phyloP scores from a whole-genome alignment of 1,140 invertebrate species.

The Procambarus virginalis region DNA sequence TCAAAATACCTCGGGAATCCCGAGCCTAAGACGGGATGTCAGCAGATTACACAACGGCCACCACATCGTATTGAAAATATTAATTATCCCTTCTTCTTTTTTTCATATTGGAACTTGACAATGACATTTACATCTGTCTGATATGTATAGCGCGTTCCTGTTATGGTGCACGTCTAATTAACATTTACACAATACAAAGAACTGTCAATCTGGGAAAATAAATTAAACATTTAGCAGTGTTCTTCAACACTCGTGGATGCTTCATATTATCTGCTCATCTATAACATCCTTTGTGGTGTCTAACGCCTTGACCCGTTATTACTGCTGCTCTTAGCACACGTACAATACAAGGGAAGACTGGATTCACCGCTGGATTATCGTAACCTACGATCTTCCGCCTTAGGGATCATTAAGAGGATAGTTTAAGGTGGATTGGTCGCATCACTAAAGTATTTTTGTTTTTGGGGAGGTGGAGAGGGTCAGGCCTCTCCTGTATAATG shows the following conservation, averaged over 20 bases:
- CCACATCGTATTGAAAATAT: constrained; percentile 10
- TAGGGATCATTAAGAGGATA: too few species aligned
- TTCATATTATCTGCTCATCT: not conserved
- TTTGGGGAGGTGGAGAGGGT: too few species aligned
- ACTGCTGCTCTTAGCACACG: not conserved
- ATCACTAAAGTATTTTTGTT: too few species aligned
- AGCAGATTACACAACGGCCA: not conserved
- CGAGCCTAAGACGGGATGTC: not conserved
- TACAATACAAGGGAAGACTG: too few species aligned
- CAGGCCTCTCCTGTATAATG: too few species aligned
- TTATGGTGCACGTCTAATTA: too few species aligned
- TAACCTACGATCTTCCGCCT: too few species aligned
- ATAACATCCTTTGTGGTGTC: constrained; percentile 1
- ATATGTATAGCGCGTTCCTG: too few species aligned
- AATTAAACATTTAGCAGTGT: not conserved
- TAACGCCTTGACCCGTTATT: not conserved
- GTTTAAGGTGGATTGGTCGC: too few species aligned
- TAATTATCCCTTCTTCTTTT: not conserved
- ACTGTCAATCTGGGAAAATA: not conserved
- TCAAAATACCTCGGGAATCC: not conserved
- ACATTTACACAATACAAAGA: not conserved
- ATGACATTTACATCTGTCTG: too few species aligned
- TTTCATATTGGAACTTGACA: not conserved
- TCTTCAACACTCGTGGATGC: not conserved
- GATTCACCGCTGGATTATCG: too few species aligned